Evolutionary conservation across 2,888 invertebrate species (phyloP), one percentile per base, ranked within the genome.

Genomic region (Hipparchia sbordonii): DNA sequence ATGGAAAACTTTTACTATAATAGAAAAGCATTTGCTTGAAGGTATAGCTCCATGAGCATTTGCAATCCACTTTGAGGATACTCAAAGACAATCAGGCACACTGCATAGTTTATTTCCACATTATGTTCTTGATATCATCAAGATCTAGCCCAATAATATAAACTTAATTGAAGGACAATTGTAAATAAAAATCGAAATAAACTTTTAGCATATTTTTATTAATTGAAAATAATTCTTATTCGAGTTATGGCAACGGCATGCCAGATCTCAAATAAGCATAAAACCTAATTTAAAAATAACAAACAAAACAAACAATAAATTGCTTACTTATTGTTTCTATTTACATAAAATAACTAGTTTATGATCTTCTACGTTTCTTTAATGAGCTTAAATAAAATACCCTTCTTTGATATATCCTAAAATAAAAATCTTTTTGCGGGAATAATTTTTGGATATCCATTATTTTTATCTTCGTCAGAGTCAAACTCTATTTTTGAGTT

Each of bases 401-500:
- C 2, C 46, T 62, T 8, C 0, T 63, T 33, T n/a, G n/a, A 33
- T 10, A 2, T 3, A 0, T 46, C 23, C 46, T 75, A 77, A 67
- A 76, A 74, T 13, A 72, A 56, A 87, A 89, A 91, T 71, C 85
- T 82, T 56, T 85, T 87, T 2, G 82, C 75, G 46, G 91, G 90
- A 33, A 78, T 80, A n/a, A 80, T 79, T 79, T 85, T 89, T 9
- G 86, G 80, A 74, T 91, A 92, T 9, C 92, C 92, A 56, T 83
- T 67, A 72, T 54, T 79, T 74, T 77, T 77, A 68, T 77, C 76
- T 56, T 80, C 77, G 60, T 77, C 84, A 52, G 81, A 83, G 52
- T 90, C 87, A 57, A 92, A 83, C 56, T 90, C 93, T 79, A 93
- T 74, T 75, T 85, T 88, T 69, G 89, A 83, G 72, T 82, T 89